Evolutionary conservation across 1,140 invertebrate species (phyloP).

Genomic region (Arion vulgaris): DNA sequence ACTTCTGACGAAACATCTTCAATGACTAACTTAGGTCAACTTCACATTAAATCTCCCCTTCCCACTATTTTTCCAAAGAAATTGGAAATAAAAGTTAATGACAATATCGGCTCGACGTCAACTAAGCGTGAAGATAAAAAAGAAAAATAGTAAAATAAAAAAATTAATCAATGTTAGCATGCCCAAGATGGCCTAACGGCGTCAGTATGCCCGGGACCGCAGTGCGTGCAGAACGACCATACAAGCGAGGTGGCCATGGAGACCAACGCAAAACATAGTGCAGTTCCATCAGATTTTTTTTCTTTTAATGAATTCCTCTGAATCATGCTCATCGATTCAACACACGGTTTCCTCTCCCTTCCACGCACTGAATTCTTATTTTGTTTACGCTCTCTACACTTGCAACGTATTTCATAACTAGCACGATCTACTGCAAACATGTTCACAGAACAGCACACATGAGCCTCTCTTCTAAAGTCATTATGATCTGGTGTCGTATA

Average conservation of each 20-base stretch:
- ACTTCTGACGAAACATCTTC: too few relatives aligned
- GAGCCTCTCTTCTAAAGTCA: too few relatives aligned
- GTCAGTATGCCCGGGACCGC: not conserved
- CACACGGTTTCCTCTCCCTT: not conserved
- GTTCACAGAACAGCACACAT: too few relatives aligned
- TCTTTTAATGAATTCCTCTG: not conserved
- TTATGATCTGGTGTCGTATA: too few relatives aligned
- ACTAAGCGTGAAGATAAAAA: not conserved
- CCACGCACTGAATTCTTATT: not conserved
- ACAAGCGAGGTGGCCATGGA: not conserved
- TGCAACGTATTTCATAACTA: not conserved
- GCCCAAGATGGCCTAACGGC: not conserved
- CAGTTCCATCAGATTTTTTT: not conserved
- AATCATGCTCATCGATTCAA: not conserved
- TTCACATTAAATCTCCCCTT: too few relatives aligned
- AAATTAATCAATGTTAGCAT: not conserved
- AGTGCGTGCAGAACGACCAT: not conserved
- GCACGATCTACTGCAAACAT: too few relatives aligned
- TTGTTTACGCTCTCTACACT: not conserved
- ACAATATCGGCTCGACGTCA: not conserved
- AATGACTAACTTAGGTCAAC: too few relatives aligned
- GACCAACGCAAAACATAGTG: not conserved
- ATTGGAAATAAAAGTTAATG: not conserved
- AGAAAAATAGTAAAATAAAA: not conserved
- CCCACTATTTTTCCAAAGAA: too few relatives aligned